These are phyloP conservation scores for Notamacropus eugenii DNA, from an alignment of 2,797 vertebrate genomes.

Conservation along the genomic window DNA sequence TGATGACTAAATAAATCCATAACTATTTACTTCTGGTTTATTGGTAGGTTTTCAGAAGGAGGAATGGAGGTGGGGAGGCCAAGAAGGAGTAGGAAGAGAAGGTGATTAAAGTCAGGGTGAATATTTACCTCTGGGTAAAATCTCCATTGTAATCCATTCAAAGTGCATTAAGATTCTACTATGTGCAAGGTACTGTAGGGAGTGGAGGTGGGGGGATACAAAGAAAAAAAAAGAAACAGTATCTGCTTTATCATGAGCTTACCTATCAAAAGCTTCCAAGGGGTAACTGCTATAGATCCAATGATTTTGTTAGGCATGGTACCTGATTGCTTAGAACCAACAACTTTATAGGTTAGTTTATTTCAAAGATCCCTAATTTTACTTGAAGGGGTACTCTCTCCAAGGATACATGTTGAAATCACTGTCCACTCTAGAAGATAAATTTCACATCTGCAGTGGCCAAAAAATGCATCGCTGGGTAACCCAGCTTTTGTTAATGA, in stretches of 20 bases:
- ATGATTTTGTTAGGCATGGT: not conserved
- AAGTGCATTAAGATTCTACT: not conserved
- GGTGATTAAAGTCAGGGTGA: not conserved
- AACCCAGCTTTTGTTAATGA: not conserved
- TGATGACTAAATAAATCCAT: not conserved
- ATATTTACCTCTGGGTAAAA: not conserved
- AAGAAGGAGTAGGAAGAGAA: not conserved
- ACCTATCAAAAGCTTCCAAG: not conserved
- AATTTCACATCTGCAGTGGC: not conserved
- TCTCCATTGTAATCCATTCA: not conserved
- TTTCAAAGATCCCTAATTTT: not conserved
- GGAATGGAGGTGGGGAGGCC: not conserved
- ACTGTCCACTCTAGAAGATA: not conserved
- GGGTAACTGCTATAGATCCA: not conserved
- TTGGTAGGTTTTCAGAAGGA: conserved; percentile 14
- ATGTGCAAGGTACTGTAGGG: too few species aligned
- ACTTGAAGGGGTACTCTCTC: not conserved
- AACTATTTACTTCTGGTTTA: not conserved
- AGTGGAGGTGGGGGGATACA: not conserved
- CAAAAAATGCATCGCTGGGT: not conserved
- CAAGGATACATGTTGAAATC: not conserved
- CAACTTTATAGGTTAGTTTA: not conserved
- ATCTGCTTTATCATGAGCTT: not conserved
- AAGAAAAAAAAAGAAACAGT: not conserved
- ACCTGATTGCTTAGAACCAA: not conserved